phyloP scores from a whole-genome alignment of 2,888 invertebrate species.

The Athalia cordata region DNA sequence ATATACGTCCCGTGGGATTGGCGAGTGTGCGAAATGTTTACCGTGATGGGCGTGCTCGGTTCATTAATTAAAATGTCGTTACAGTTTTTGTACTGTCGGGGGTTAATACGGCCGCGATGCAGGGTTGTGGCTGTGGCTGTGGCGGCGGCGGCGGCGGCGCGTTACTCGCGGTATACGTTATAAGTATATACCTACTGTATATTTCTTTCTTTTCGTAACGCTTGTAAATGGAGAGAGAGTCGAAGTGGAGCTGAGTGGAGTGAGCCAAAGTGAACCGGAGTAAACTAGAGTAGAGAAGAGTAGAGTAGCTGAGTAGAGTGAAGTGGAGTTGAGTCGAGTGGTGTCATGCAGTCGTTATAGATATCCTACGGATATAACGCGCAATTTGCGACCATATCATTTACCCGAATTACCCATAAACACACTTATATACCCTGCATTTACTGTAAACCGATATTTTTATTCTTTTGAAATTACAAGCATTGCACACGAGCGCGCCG shows the following conservation, averaged over 20 bases:
- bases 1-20: too few relatives aligned
- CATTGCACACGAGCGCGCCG: too few relatives aligned
- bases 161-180: neutral
- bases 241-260: slow-evolving; percentile 39
- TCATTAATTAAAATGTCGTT: slow-evolving; percentile 41
- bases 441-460: neutral
- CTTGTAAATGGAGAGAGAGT: slow-evolving; percentile 37
- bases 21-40: slow-evolving; percentile 33
- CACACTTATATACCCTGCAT: neutral
- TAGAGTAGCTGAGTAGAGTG: slow-evolving; percentile 19
- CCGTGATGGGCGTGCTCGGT: neutral
- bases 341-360: slow-evolving; percentile 9
- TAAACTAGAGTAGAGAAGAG: slow-evolving; percentile 30
- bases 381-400: neutral
- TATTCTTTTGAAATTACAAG: neutral
- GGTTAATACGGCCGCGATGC: neutral
- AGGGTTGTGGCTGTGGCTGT: too few relatives aligned
- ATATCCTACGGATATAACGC: neutral
- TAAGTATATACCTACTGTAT: too few relatives aligned
- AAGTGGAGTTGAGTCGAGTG: neutral
- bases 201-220: slow-evolving; percentile 39
- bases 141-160: too few relatives aligned
- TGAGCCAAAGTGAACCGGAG: slow-evolving; percentile 8
- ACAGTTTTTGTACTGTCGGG: slow-evolving; percentile 5
- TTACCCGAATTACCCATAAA: neutral